Conservation (phyloP, 2,888 invertebrate species). For the Atrina japonica region DNA sequence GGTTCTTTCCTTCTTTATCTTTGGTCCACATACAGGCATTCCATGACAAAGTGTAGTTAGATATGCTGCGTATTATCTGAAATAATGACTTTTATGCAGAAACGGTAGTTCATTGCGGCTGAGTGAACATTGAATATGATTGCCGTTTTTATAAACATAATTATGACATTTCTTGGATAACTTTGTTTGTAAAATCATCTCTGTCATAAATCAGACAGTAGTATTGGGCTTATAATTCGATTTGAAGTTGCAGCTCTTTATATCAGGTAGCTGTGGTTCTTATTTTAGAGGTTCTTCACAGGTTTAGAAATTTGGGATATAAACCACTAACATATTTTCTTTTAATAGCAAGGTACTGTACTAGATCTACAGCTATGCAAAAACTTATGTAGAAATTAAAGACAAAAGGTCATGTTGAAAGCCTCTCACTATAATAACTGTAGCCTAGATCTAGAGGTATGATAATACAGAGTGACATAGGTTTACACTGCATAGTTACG, state of each 20-base stretch:
- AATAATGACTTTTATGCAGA: not conserved
- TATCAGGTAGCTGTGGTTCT: conserved; percentile 12
- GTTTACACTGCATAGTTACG: too few relatives aligned
- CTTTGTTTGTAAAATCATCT: conserved; percentile 17
- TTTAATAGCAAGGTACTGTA: too few relatives aligned
- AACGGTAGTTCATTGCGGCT: not conserved
- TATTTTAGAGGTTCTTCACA: not conserved
- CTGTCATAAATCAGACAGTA: conserved; percentile 12
- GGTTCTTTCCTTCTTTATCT: too few relatives aligned
- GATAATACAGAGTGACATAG: too few relatives aligned
- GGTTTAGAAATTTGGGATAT: too few relatives aligned
- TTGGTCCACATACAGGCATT: conserved; percentile 1
- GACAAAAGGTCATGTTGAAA: too few relatives aligned
- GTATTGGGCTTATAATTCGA: conserved; percentile 17
- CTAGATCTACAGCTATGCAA: too few relatives aligned
- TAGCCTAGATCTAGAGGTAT: too few relatives aligned
- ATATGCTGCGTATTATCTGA: not conserved
- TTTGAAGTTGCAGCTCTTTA: conserved; percentile 9
- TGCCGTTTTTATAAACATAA: conserved; percentile 15
- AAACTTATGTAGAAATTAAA: too few relatives aligned
- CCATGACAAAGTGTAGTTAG: not conserved
- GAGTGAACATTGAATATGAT: conserved; percentile 12
- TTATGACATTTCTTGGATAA: conserved; percentile 18
- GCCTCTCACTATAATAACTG: too few relatives aligned
- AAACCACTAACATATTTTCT: too few relatives aligned